Base-by-base conservation (phyloP, 2,113 vertebrate species). In the Osmerus eperlanus region DNA sequence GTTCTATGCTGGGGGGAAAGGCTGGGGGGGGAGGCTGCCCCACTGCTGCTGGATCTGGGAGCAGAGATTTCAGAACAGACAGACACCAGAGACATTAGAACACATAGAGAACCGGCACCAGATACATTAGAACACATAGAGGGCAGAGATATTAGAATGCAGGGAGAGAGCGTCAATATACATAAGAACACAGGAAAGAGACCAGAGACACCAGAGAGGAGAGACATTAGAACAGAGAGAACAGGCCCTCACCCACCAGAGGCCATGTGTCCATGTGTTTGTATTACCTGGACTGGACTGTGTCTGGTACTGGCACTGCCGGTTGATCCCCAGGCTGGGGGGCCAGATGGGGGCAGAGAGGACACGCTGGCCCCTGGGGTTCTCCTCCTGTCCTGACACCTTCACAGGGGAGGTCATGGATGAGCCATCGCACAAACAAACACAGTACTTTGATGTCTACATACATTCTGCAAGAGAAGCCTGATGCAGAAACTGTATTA, bases 331-430 rank as follows among this genome's bases (percentile, higher is more conserved):
- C 72, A 99, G 81, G 73, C 87, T 92, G 74, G 80, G 84, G 61
- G 97, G 95, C 97, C 96, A 98, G 89, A 99, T 94, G 0, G 97
- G 97, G 72, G 90, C 90, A 54, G 89, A 64, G 71, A 99, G 92
- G 74, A 94, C 84, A 78, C 94, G 94, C 75, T 95, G 94, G 32
- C 94, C 93, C 78, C 91, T 91, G 65, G 92, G 85, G 71, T 73
- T 90, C 65, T 84, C 82, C 81, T 99, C 95, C 91, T 99, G 97
- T 77, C 97, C 97, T 19, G 97, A 99, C 28, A 99, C 96, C 97
- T 99, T 81, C 74, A 82, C 68, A 66, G 79, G 41, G 41, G 41
- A 47, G 7, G 7, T 47, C 9, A 11, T 2, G 41, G 41, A 47
- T 16, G 62, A 18, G 21, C 23, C 15, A 3, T 16, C 16, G 11